Conservation (phyloP, 2,888 invertebrate species). For the Stenichneumon culpator region DNA sequence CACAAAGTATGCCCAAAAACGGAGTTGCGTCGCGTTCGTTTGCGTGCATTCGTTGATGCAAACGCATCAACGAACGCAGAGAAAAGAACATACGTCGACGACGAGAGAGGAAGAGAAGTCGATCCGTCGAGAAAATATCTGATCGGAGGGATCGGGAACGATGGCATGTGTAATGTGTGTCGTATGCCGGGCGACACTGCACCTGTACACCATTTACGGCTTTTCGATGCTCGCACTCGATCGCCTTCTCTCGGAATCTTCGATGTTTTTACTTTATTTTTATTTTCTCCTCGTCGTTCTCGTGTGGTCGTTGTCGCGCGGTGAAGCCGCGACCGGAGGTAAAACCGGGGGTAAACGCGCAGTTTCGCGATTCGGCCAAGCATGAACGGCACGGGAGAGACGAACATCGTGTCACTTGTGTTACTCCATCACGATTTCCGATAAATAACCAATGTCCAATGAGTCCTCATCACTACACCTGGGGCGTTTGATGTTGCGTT, state of each 20-base stretch:
- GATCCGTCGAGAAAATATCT: slow-evolving; percentile 56
- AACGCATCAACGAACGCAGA: background rate
- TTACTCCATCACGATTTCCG: too few species aligned
- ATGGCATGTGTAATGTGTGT: background rate
- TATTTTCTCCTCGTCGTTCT: slow-evolving; percentile 21
- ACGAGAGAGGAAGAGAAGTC: slow-evolving; percentile 29
- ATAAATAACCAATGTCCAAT: too few species aligned
- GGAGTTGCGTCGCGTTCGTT: background rate
- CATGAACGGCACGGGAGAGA: background rate
- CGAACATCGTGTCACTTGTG: too few species aligned
- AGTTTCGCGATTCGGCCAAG: background rate
- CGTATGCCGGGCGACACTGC: slow-evolving; percentile 65
- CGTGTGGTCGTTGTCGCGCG: background rate
- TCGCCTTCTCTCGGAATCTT: slow-evolving; percentile 51
- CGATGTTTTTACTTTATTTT: background rate
- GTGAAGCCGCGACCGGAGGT: slow-evolving; percentile 1
- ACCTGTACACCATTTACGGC: slow-evolving; percentile 76
- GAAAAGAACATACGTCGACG: background rate
- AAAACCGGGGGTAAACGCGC: background rate
- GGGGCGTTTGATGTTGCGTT: too few species aligned
- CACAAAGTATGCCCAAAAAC: slow-evolving; percentile 61
- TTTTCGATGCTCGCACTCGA: slow-evolving; percentile 60
- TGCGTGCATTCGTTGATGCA: background rate
- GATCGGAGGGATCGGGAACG: slow-evolving; percentile 35
- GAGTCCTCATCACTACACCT: too few species aligned